A percentile compares a stretch with the other conserved stretches of the same genome.
These are phyloP conservation scores for Balearica regulorum DNA, from an alignment of 2,797 vertebrate species.

Conservation along the genomic window DNA sequence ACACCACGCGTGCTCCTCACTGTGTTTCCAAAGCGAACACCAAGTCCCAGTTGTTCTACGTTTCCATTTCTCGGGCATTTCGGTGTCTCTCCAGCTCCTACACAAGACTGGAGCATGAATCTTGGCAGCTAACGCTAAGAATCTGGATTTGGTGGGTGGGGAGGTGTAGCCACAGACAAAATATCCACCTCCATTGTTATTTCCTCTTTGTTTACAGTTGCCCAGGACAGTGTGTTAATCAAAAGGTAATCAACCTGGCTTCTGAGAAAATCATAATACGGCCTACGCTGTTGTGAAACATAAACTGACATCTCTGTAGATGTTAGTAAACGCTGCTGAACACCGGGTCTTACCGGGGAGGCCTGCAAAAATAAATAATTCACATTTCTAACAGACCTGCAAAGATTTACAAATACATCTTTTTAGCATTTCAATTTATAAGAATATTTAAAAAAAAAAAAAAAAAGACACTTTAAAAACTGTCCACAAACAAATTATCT, in stretches of 20 bases:
- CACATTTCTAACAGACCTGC: background rate
- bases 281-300: background rate
- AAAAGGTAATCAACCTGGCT: background rate
- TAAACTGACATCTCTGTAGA: accelerated
- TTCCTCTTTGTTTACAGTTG: background rate
- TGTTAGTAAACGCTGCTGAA: background rate
- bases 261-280: background rate
- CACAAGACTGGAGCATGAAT: background rate
- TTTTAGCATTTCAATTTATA: background rate
- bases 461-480: background rate
- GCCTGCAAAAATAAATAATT: background rate
- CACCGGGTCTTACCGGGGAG: background rate
- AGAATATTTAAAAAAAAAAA: background rate
- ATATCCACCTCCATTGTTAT: background rate
- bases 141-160: background rate
- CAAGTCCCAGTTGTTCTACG: accelerated
- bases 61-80: background rate
- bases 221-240: background rate
- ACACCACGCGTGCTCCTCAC: no score
- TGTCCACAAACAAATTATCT: background rate
- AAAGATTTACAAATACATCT: background rate
- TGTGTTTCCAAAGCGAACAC: background rate
- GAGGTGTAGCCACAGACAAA: background rate
- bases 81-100: background rate
- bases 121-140: background rate